Evolutionary conservation across 2,797 vertebrate species (phyloP), one percentile per base, ranked within the genome.

Genomic region (Sebastolobus alascanus): DNA sequence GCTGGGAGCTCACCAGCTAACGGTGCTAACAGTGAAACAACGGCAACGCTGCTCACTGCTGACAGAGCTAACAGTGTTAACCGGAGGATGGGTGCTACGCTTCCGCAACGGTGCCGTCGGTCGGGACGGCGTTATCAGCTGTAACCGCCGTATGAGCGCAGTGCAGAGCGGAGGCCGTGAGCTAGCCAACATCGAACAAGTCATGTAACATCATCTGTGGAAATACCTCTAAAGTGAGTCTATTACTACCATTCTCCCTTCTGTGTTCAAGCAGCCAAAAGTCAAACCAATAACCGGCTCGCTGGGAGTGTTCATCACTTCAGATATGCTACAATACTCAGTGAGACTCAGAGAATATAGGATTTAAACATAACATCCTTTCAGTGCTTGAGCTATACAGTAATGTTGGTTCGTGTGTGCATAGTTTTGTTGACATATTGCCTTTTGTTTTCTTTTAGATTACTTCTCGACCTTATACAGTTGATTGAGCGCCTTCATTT

Each of bases 311-410:
- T 73, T 61, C 37, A 50, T 64, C 72, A 67, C 59, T 29, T 74
- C 40, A 54, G 10, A 54, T 67, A 16, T 61, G 66, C 66, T 79
- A 72, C 77, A 79, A 63, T 38, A 40, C 37, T 55, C n/a, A 50
- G 43, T 18, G 18, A 59, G 52, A 46, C 8, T 35, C 1, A 25
- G 56, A 14, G 61, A 60, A 43, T 55, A 0, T 40, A 5, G 25
- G 16, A 64, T 40, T 66, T 43, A 71, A 66, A 66, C 31, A 75
- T 20, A 50, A 78, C 27, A 69, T 40, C 5, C 12, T 43, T 50
- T 29, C 58, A 54, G 22, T 64, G 50, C 6, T 27, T 40, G 29
- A 52, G 38, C 60, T 67, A 10, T 8, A 59, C 37, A 27, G 13
- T 58, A 38, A 60, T 64, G 50, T 33, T 43, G 20, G 27, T 73